A percentile compares a stretch with the other conserved stretches of the same genome.
phyloP scores from a whole-genome alignment of 1,140 invertebrate species.

The Aphelinus atriplicis region DNA sequence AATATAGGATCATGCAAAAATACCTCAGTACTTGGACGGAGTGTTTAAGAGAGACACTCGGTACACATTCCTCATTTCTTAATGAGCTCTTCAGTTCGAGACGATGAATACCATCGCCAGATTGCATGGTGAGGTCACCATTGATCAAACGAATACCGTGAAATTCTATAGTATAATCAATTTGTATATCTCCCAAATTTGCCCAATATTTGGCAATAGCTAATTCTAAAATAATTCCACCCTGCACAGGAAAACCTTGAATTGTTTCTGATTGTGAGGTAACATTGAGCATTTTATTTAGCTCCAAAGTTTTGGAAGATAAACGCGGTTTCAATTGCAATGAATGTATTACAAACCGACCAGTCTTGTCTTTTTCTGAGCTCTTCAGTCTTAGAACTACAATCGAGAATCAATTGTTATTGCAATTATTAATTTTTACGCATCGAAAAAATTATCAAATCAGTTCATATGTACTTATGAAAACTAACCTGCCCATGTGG shows the following conservation, averaged over 20 bases:
- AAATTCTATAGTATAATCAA: slow-evolving; percentile 84
- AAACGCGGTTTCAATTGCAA: slow-evolving; percentile 82
- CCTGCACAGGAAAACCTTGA: slow-evolving; percentile 77
- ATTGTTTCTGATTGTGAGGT: slow-evolving; percentile 73
- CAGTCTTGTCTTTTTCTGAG: slow-evolving; percentile 73
- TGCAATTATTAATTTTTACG: background rate
- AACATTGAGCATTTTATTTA: slow-evolving; percentile 82
- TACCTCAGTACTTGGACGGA: slow-evolving; percentile 82
- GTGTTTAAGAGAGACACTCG: slow-evolving; percentile 79
- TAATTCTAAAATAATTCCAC: slow-evolving; percentile 83
- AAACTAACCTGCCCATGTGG: slow-evolving; percentile 81
- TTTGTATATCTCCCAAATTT: slow-evolving; percentile 78
- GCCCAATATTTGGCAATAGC: slow-evolving; percentile 96
- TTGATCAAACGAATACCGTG: slow-evolving; percentile 81
- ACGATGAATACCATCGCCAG: slow-evolving; percentile 80
- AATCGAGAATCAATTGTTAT: slow-evolving; percentile 36
- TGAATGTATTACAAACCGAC: slow-evolving; percentile 84
- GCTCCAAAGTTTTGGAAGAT: slow-evolving; percentile 82
- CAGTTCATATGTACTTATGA: slow-evolving; percentile 14
- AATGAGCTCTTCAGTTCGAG: slow-evolving; percentile 77
- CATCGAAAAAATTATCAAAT: background rate
- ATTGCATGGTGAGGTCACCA: slow-evolving; percentile 75
- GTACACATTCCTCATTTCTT: slow-evolving; percentile 83
- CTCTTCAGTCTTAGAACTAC: slow-evolving; percentile 68
- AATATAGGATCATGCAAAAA: slow-evolving; percentile 26